These are phyloP conservation scores for Habropoda laboriosa DNA, from an alignment of 1,140 invertebrate genomes.

Conservation along the genomic window DNA sequence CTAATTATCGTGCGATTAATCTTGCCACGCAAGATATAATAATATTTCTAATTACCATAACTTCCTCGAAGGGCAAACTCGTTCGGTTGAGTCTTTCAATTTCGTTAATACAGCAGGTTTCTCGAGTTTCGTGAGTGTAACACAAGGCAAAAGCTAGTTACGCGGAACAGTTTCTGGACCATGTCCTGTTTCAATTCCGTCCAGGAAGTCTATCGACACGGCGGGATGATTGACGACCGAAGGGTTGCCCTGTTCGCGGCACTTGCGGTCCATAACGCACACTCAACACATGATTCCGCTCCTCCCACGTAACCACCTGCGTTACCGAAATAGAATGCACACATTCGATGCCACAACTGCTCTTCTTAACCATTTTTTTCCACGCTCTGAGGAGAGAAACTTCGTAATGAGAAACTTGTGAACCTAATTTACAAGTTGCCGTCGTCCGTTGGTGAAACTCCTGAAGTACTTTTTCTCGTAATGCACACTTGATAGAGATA, in stretches of 20 bases:
- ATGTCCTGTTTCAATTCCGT: constrained; percentile 20
- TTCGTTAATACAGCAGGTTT: neutral
- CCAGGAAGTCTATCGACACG: constrained; percentile 49
- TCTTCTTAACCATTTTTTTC: neutral
- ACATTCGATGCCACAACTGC: neutral
- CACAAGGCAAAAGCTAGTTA: neutral
- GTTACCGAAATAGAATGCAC: constrained; percentile 56
- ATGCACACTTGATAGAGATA: no score
- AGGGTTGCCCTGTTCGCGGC: constrained; percentile 55
- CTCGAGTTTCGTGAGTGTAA: neutral
- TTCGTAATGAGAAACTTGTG: neutral
- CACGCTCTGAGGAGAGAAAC: neutral
- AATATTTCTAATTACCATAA: neutral
- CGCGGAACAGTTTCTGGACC: constrained; percentile 31
- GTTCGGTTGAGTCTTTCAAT: neutral
- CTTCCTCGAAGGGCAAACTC: neutral
- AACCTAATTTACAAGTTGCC: constrained; percentile 1
- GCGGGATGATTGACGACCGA: constrained; percentile 62
- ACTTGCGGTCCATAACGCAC: constrained; percentile 56
- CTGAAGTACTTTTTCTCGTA: neutral
- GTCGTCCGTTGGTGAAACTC: neutral
- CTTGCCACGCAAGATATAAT: no score
- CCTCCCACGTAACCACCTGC: constrained; percentile 56
- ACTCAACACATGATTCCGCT: constrained; percentile 52
- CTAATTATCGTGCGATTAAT: no score